Conservation (phyloP, 2,113 vertebrate genomes). For the Catharus fuscescens region DNA sequence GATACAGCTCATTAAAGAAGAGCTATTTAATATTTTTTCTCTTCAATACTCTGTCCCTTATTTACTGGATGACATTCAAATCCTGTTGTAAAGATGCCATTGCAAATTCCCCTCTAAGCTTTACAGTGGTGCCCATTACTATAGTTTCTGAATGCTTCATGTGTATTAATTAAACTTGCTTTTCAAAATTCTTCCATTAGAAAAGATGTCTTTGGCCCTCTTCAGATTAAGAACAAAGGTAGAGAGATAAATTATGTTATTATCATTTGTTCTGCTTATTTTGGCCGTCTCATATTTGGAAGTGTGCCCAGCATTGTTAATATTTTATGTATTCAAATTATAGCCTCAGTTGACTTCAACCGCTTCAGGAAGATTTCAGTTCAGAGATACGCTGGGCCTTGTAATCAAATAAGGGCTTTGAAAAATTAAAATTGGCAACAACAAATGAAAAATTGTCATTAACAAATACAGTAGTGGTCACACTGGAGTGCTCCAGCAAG, state of each 20-base stretch:
- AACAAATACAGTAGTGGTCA: neutral
- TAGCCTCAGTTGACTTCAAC: neutral
- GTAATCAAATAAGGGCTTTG: neutral
- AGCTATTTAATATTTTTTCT: conserved; percentile 32
- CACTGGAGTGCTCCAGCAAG: neutral
- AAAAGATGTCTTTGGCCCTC: neutral
- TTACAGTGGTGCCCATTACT: neutral
- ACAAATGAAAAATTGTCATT: neutral
- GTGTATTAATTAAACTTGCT: conserved; percentile 31
- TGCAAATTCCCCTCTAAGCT: conserved; percentile 9
- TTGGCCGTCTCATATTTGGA: neutral
- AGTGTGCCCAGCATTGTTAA: conserved; percentile 17
- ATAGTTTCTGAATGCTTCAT: neutral
- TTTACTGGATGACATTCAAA: conserved; percentile 40
- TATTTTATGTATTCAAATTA: conserved; percentile 24
- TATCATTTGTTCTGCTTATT: neutral
- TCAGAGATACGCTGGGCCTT: neutral
- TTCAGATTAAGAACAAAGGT: conserved; percentile 29
- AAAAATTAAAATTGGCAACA: neutral
- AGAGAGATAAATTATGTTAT: neutral
- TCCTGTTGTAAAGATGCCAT: conserved; percentile 31
- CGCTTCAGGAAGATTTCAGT: neutral
- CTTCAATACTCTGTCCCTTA: conserved; percentile 10
- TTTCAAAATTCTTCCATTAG: conserved; percentile 2
- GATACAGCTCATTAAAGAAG: conserved; percentile 41